A percentile compares a stretch with the other conserved stretches of the same genome.
These are phyloP conservation scores for Catocala fraxini DNA, from an alignment of 2,888 invertebrate genomes.

Conservation along the genomic window DNA sequence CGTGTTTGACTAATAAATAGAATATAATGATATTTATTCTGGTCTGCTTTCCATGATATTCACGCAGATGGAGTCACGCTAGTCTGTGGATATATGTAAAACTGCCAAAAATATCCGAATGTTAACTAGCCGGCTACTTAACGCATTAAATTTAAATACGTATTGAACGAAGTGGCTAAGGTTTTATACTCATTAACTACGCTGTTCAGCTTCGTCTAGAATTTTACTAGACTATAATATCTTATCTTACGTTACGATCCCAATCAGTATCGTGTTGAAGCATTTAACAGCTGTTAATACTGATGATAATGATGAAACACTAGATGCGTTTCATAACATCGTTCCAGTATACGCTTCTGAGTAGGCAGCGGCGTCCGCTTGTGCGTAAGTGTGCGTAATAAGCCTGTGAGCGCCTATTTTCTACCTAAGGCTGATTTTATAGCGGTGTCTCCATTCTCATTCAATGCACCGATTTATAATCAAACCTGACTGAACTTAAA, in stretches of 20 bases:
- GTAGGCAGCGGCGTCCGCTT: neutral
- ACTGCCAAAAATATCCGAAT: too few relatives aligned
- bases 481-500: neutral
- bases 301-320: conserved; percentile 6
- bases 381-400: neutral
- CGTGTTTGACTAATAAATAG: too few relatives aligned
- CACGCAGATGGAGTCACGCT: too few relatives aligned
- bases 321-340: conserved; percentile 1
- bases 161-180: too few relatives aligned
- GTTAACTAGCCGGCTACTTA: too few relatives aligned
- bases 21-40: too few relatives aligned
- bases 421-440: neutral
- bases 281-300: conserved; percentile 1
- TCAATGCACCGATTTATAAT: neutral
- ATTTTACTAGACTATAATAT: neutral
- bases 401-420: neutral
- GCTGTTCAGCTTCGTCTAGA: neutral
- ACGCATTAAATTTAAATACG: too few relatives aligned
- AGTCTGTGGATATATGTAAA: too few relatives aligned
- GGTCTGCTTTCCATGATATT: too few relatives aligned
- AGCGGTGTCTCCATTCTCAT: neutral
- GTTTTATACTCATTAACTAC: too few relatives aligned
- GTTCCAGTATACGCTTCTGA: conserved; percentile 6
- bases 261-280: conserved; percentile 5
- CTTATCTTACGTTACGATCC: conserved; percentile 2